phyloP scores from a whole-genome alignment of 2,113 vertebrate species.

The Pitta sordida region DNA sequence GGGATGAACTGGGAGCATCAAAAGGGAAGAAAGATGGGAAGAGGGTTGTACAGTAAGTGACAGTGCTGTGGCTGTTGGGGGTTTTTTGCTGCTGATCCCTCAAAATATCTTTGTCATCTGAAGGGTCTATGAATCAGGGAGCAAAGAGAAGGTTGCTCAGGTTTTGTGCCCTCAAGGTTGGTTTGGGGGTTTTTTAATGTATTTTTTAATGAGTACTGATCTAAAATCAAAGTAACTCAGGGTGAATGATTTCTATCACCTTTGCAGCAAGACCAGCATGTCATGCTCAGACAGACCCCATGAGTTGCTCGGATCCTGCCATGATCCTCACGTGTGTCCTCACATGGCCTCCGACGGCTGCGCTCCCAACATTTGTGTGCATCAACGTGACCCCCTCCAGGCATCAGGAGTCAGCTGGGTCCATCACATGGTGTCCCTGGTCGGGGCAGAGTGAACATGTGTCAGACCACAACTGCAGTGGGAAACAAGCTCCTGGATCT shows the following conservation, averaged over 20 bases:
- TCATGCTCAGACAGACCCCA: not conserved
- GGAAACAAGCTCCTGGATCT: fast-evolving
- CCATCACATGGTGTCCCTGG: not conserved
- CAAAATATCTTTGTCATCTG: not conserved
- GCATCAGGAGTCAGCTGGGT: not conserved
- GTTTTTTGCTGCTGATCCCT: not conserved
- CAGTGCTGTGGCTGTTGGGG: not conserved
- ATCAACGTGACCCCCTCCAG: not conserved
- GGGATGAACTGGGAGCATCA: not conserved
- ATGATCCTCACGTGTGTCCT: not conserved
- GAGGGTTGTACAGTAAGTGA: not conserved
- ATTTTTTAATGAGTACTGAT: not conserved
- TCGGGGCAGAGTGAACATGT: not conserved
- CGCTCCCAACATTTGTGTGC: not conserved
- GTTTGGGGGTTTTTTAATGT: not conserved
- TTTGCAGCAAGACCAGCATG: not conserved
- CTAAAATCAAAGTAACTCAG: not conserved
- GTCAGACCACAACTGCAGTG: fast-evolving
- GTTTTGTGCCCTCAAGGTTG: not conserved
- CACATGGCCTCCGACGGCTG: fast-evolving
- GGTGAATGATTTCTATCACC: not conserved
- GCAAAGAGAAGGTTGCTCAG: not conserved
- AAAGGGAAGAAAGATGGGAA: not conserved
- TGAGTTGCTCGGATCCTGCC: fast-evolving
- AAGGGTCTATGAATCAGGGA: not conserved